These are phyloP conservation scores for Crenuchus spilurus DNA, from an alignment of 2,797 vertebrate species.

Conservation along the genomic window DNA sequence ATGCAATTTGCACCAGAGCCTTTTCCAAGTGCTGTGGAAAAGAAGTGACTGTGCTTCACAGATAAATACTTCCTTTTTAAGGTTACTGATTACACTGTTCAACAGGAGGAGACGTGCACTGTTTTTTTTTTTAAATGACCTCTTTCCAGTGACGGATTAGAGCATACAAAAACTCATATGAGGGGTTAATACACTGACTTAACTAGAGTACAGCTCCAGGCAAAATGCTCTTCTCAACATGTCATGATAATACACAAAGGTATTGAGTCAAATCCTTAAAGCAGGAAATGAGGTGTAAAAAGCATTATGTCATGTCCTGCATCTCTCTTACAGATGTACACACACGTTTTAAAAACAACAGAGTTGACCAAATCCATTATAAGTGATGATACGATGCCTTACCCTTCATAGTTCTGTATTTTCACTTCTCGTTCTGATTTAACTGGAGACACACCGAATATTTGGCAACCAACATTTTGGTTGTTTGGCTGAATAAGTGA, in stretches of 20 bases:
- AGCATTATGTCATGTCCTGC: conserved; percentile 40
- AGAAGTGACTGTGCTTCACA: conserved; percentile 59
- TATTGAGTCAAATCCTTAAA: conserved; percentile 62
- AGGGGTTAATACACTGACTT: background rate
- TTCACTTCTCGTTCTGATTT: too few species aligned
- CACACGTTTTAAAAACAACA: too few species aligned
- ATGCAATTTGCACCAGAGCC: conserved; percentile 73
- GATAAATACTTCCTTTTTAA: conserved; percentile 39
- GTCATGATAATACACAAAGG: conserved; percentile 57
- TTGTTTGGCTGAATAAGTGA: too few species aligned
- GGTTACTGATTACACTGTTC: conserved; percentile 16
- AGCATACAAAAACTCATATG: conserved; percentile 3
- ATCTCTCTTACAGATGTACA: background rate
- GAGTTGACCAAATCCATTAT: too few species aligned
- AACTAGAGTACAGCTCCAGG: conserved; percentile 7
- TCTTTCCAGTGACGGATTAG: conserved; percentile 32
- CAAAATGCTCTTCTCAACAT: conserved; percentile 49
- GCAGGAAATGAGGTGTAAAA: conserved; percentile 15
- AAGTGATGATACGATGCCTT: too few species aligned
- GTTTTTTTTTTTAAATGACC: conserved; percentile 22
- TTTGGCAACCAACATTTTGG: too few species aligned
- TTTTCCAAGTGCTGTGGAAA: conserved; percentile 69
- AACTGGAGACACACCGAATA: too few species aligned
- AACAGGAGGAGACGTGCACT: background rate
- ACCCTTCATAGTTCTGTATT: too few species aligned